These are phyloP conservation scores for Macquaria australasica DNA, from an alignment of 2,113 vertebrate genomes.

Conservation along the genomic window DNA sequence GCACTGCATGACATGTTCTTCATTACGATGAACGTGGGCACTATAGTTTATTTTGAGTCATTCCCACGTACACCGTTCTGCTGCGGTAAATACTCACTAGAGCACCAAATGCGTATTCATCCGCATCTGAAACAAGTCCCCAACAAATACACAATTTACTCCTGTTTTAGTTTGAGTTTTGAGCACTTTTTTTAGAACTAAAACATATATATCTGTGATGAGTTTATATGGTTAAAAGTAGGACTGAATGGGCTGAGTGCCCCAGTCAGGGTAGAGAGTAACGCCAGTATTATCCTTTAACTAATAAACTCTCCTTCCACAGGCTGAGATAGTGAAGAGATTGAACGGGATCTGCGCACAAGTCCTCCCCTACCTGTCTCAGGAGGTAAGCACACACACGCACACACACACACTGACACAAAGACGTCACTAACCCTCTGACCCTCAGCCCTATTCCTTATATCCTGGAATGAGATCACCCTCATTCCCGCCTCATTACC, in stretches of 20 bases:
- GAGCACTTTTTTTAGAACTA: neutral
- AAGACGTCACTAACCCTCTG: slow-evolving; percentile 59
- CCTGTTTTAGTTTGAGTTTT: no score
- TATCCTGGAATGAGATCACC: slow-evolving; percentile 76
- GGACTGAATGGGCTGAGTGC: neutral
- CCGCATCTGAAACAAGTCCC: neutral
- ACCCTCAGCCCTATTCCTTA: slow-evolving; percentile 65
- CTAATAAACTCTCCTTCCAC: slow-evolving; percentile 21
- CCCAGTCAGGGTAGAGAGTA: neutral
- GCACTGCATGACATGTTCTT: neutral
- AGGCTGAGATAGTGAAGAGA: slow-evolving; percentile 99
- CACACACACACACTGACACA: slow-evolving; percentile 32
- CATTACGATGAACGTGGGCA: neutral
- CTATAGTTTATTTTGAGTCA: neutral
- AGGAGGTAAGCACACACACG: slow-evolving; percentile 88
- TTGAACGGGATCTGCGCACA: slow-evolving; percentile 98
- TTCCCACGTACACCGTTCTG: neutral
- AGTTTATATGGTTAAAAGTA: neutral
- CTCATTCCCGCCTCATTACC: slow-evolving; percentile 77
- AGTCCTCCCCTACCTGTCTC: slow-evolving; percentile 97
- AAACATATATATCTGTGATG: neutral
- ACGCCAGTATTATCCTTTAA: neutral
- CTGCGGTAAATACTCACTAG: neutral
- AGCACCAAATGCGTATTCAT: neutral
- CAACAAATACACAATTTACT: no score